Percentiles rank a stretch among this genome's conserved stretches.
Conservation (phyloP, 2,113 vertebrate species). For the Varanus salvator region DNA sequence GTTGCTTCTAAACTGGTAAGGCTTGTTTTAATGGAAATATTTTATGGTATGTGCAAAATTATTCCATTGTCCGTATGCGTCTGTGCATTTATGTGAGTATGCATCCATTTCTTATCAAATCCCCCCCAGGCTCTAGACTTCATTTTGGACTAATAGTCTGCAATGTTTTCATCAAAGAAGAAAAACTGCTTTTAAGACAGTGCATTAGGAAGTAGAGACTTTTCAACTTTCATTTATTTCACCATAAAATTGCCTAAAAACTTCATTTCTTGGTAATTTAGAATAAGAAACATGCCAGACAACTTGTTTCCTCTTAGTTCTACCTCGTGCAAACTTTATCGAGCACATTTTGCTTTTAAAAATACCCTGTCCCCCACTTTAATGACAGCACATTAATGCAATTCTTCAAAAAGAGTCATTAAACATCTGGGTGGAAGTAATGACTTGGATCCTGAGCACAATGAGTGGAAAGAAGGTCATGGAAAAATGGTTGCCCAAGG, state of each 20-base stretch:
- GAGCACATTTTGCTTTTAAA: not conserved
- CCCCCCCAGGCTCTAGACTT: not conserved
- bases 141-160: constrained; percentile 5
- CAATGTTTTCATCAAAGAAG: constrained; percentile 30
- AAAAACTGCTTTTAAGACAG: constrained; percentile 47
- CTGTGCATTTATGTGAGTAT: not conserved
- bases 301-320: not conserved
- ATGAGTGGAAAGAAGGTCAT: not conserved
- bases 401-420: not conserved
- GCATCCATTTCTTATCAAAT: constrained; percentile 7
- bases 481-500: too few relatives aligned
- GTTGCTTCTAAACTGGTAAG: not conserved
- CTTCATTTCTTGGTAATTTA: constrained; percentile 5
- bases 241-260: constrained; percentile 4
- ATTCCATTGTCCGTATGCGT: not conserved
- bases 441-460: not conserved
- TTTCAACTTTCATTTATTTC: constrained; percentile 32
- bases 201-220: constrained; percentile 20
- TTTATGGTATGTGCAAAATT: not conserved
- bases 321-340: not conserved
- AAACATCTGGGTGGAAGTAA: not conserved
- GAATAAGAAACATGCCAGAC: not conserved
- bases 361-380: not conserved
- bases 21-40: not conserved
- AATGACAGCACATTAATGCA: not conserved